These are phyloP conservation scores for Pan troglodytes DNA, from an alignment of 2,113 vertebrate genomes.

Conservation along the genomic window DNA sequence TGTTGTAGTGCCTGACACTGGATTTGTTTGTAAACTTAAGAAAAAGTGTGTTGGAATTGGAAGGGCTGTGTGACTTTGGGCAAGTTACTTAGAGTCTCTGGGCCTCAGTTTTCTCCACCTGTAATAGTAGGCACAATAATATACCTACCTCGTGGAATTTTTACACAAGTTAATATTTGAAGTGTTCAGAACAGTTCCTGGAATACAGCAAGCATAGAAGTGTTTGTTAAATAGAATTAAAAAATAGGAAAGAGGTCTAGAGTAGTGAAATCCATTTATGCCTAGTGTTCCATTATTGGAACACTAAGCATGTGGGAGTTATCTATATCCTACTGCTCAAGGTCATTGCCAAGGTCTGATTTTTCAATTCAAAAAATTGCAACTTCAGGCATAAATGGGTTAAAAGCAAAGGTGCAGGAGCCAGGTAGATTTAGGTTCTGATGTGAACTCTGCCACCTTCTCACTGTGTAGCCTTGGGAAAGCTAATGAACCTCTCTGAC, in stretches of 20 bases:
- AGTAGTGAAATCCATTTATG: too few relatives aligned
- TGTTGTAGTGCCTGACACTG: rapidly evolving
- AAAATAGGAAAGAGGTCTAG: rapidly evolving
- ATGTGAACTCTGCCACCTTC: neutral
- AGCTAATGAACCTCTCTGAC: neutral
- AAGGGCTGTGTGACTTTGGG: neutral
- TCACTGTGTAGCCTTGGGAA: neutral
- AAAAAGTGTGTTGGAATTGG: neutral
- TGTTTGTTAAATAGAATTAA: neutral
- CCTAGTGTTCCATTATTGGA: too few relatives aligned
- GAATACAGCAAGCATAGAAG: neutral
- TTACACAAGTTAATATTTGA: neutral
- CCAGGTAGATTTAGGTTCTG: neutral
- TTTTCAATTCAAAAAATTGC: too few relatives aligned
- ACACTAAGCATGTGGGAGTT: too few relatives aligned
- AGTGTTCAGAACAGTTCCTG: neutral
- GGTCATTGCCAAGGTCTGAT: too few relatives aligned
- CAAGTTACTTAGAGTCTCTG: neutral
- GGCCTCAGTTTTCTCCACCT: neutral
- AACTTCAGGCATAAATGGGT: too few relatives aligned
- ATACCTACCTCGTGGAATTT: neutral
- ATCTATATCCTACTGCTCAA: too few relatives aligned
- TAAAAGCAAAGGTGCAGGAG: too few relatives aligned
- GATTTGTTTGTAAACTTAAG: neutral
- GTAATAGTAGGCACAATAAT: neutral